Conservation (phyloP, 2,113 vertebrate genomes). For the Alaudala cheleensis region DNA sequence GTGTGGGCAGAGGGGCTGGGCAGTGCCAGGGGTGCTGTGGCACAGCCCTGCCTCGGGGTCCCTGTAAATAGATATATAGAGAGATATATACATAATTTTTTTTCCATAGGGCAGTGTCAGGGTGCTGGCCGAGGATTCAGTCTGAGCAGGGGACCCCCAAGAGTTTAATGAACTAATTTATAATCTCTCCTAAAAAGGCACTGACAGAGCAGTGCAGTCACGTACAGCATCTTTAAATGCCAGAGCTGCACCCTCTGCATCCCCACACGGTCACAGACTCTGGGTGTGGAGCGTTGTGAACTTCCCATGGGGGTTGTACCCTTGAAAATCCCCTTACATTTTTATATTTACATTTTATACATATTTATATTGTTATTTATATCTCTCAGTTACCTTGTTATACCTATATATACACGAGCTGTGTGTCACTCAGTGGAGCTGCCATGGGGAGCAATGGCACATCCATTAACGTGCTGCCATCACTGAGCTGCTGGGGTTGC, state of each 20-base stretch:
- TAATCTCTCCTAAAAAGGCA: not conserved
- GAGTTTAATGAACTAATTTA: not conserved
- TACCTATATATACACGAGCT: not conserved
- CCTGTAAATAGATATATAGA: not conserved
- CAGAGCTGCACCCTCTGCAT: not conserved
- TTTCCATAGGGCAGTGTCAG: not conserved
- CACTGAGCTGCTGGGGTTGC: not conserved
- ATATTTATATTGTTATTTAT: not conserved
- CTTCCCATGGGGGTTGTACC: not conserved
- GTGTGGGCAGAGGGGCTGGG: accelerated
- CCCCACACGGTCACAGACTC: accelerated
- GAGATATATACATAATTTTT: not conserved
- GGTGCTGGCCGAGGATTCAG: not conserved
- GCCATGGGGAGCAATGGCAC: accelerated
- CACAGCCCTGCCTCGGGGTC: not conserved
- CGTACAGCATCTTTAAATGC: not conserved
- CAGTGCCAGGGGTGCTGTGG: accelerated
- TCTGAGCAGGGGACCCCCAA: not conserved
- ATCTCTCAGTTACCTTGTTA: not conserved
- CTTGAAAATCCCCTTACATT: not conserved
- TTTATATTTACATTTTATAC: not conserved
- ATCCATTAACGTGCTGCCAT: accelerated
- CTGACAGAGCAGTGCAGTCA: not conserved
- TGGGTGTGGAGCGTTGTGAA: accelerated
- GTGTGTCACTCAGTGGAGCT: not conserved